phyloP scores from a whole-genome alignment of 2,797 vertebrate genomes.

The Thunnus albacares region DNA sequence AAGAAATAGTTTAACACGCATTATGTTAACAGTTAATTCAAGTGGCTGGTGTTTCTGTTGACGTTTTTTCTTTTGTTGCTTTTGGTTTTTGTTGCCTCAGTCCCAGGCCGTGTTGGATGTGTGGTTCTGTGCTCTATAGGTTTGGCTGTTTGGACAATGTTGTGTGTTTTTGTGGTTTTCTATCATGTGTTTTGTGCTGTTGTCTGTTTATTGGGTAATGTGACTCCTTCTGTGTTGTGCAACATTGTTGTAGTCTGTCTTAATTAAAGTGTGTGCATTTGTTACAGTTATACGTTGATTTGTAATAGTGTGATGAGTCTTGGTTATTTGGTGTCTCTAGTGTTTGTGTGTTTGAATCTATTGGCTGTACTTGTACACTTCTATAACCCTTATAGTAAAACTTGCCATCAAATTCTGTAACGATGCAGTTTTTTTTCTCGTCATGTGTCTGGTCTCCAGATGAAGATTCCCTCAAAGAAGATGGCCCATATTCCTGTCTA shows the following conservation, averaged over 20 bases:
- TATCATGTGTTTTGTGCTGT: constrained; percentile 13
- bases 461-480: constrained; percentile 98
- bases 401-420: not conserved
- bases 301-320: constrained; percentile 15
- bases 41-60: constrained; percentile 42
- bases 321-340: not conserved
- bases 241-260: not conserved
- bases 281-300: not conserved
- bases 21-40: not conserved
- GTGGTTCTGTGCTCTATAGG: constrained; percentile 73
- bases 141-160: constrained; percentile 57
- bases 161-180: constrained; percentile 35
- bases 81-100: constrained; percentile 60
- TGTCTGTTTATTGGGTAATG: constrained; percentile 16
- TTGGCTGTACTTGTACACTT: not conserved
- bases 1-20: not conserved
- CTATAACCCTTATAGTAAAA: too few species aligned
- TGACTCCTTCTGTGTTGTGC: constrained; percentile 45
- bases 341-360: constrained; percentile 32
- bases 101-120: constrained; percentile 70
- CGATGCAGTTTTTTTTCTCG: not conserved
- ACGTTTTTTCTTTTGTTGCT: constrained; percentile 48
- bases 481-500: constrained; percentile 96
- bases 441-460: constrained; percentile 79
- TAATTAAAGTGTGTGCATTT: constrained; percentile 14